Conservation (phyloP, 2,888 invertebrate genomes). For the Archaeoteleia sp. region DNA sequence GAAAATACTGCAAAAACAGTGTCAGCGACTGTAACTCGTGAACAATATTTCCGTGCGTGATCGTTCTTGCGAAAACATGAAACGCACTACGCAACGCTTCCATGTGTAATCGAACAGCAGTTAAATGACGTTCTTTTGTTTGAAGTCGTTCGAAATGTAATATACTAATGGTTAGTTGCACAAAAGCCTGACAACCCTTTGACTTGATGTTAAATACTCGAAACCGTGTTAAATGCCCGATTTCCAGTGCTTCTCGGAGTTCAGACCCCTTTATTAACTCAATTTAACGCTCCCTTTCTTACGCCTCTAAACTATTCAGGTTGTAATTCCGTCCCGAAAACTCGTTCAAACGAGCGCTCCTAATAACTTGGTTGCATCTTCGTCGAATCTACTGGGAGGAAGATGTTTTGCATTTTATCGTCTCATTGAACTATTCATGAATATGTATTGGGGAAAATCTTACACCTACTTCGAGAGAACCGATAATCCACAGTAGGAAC, state of each 20-base stretch:
- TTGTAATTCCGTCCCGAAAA: conserved; percentile 32
- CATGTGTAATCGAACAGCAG: conserved; percentile 42
- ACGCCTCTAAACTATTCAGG: conserved; percentile 17
- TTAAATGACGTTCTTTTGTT: conserved; percentile 43
- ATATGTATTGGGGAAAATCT: conserved; percentile 24
- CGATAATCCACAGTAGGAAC: too few relatives aligned
- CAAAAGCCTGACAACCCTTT: conserved; percentile 50
- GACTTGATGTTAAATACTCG: conserved; percentile 50
- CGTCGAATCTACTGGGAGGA: conserved; percentile 9
- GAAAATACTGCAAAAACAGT: conserved; percentile 5
- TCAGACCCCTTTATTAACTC: conserved; percentile 49
- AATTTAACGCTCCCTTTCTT: conserved; percentile 48
- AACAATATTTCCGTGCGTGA: conserved; percentile 29
- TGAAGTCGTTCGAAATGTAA: conserved; percentile 46
- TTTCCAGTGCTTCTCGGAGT: conserved; percentile 29
- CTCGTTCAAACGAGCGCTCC: conserved; percentile 29
- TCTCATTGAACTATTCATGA: conserved; percentile 25
- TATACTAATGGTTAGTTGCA: conserved; percentile 43
- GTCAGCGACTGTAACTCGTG: conserved; percentile 3
- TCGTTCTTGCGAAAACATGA: conserved; percentile 19
- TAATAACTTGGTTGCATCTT: conserved; percentile 34
- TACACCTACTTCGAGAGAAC: neutral
- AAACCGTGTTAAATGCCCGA: conserved; percentile 52
- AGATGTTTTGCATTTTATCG: conserved; percentile 34
- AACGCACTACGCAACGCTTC: conserved; percentile 13